Conservation (phyloP, 2,888 invertebrate species). For the Halictus quadricinctus region DNA sequence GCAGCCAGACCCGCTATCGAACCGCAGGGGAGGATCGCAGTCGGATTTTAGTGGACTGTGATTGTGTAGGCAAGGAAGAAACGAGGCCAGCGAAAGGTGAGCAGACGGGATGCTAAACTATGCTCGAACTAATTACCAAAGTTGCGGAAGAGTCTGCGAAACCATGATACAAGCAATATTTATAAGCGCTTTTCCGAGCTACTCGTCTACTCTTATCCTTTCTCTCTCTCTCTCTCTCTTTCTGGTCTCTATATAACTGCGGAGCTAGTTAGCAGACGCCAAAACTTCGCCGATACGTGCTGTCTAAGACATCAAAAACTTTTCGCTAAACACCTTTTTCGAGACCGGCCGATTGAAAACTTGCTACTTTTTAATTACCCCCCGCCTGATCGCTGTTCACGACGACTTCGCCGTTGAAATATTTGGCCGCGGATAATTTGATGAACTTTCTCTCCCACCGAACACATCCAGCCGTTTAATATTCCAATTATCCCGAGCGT, state of each 20-base stretch:
- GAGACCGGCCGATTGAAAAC: slow-evolving; percentile 19
- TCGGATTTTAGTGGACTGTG: slow-evolving; percentile 25
- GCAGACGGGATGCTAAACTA: slow-evolving; percentile 61
- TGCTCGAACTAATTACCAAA: slow-evolving; percentile 68
- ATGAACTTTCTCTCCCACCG: slow-evolving; percentile 2
- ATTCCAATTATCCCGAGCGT: slow-evolving; percentile 4
- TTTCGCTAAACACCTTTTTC: slow-evolving; percentile 24
- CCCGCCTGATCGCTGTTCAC: neutral
- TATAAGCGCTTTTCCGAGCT: slow-evolving; percentile 52
- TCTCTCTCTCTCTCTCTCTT: neutral
- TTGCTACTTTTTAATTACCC: slow-evolving; percentile 21
- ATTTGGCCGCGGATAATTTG: slow-evolving; percentile 4
- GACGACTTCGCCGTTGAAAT: slow-evolving; percentile 4
- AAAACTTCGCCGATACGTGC: slow-evolving; percentile 50
- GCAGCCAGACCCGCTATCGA: slow-evolving; percentile 25
- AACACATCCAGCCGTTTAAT: slow-evolving; percentile 7
- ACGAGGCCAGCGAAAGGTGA: slow-evolving; percentile 49
- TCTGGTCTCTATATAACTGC: slow-evolving; percentile 19
- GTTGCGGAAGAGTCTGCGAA: slow-evolving; percentile 60
- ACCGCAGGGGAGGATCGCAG: slow-evolving; percentile 32
- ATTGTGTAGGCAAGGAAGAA: slow-evolving; percentile 35
- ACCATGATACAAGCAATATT: slow-evolving; percentile 67
- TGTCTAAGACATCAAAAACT: slow-evolving; percentile 48
- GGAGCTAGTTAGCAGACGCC: slow-evolving; percentile 43
- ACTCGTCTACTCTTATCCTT: slow-evolving; percentile 29